Evolutionary conservation across 1,140 invertebrate species (phyloP).

Genomic region (Caerostris extrusa): DNA sequence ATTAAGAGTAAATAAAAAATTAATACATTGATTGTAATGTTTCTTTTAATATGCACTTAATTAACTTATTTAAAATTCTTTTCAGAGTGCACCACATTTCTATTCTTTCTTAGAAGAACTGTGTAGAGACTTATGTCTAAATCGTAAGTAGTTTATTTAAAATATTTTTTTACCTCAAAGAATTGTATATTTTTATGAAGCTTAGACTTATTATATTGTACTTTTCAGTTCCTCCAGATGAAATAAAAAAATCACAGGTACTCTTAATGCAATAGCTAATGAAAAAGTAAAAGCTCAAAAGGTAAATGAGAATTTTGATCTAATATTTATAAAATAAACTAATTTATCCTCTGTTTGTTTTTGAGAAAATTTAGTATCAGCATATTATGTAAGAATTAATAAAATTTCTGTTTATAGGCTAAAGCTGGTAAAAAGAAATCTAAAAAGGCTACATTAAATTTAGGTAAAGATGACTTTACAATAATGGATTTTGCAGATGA

Average conservation of each 20-base stretch:
- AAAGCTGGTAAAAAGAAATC: conserved; percentile 78
- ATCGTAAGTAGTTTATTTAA: conserved; percentile 86
- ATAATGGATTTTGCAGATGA: conserved; percentile 78
- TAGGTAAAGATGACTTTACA: conserved; percentile 75
- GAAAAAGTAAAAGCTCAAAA: conserved; percentile 89
- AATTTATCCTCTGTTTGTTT: no score
- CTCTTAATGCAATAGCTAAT: conserved; percentile 88
- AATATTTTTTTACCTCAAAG: conserved; percentile 64
- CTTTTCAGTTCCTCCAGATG: conserved; percentile 86
- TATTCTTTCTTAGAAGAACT: conserved; percentile 89
- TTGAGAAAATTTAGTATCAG: no score
- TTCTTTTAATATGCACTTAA: no score
- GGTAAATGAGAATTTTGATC: conserved; percentile 61
- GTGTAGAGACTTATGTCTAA: conserved; percentile 88
- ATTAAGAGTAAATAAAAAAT: no score
- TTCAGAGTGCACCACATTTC: conserved; percentile 86
- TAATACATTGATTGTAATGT: no score
- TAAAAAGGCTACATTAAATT: conserved; percentile 73
- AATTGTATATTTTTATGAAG: no score
- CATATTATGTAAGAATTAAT: no score
- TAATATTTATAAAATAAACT: no score
- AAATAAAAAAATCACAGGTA: conserved; percentile 91
- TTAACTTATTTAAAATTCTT: no score
- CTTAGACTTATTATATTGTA: not conserved
- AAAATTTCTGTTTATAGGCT: conserved; percentile 47